phyloP scores from a whole-genome alignment of 2,797 vertebrate genomes.

The Sus cebifrons region DNA sequence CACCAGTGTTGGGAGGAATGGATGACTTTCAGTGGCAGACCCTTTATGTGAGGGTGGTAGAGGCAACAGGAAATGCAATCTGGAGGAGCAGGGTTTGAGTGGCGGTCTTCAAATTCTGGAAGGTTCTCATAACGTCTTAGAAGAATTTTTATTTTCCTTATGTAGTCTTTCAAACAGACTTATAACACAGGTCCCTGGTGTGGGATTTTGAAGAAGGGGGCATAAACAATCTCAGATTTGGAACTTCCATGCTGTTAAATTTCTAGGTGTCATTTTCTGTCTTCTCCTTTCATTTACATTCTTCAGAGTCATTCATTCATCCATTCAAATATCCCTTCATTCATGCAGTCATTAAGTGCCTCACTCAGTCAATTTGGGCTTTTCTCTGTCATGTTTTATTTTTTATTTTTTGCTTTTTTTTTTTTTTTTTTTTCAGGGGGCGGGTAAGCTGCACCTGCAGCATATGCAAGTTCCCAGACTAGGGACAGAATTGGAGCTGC shows the following conservation, averaged over 20 bases:
- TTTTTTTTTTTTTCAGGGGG: too few species aligned
- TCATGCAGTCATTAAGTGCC: background rate
- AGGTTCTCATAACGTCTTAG: background rate
- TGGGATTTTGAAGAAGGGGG: background rate
- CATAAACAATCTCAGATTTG: background rate
- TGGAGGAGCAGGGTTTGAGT: background rate
- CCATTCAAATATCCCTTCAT: background rate
- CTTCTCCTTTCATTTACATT: background rate
- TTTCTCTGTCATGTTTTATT: background rate
- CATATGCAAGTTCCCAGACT: too few species aligned
- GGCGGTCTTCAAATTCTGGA: background rate
- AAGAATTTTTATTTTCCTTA: background rate
- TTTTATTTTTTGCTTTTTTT: too few species aligned
- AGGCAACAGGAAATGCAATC: background rate
- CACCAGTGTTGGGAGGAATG: background rate
- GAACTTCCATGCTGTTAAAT: fast-evolving
- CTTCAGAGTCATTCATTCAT: background rate
- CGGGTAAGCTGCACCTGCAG: too few species aligned
- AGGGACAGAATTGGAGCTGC: too few species aligned
- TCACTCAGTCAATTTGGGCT: background rate
- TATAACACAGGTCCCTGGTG: background rate
- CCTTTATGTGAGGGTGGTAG: too few species aligned
- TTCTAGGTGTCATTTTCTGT: background rate
- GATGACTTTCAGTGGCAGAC: background rate
- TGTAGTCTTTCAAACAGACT: background rate